These are phyloP conservation scores for Polydrusus tereticollis DNA, from an alignment of 2,888 invertebrate species.

Conservation along the genomic window DNA sequence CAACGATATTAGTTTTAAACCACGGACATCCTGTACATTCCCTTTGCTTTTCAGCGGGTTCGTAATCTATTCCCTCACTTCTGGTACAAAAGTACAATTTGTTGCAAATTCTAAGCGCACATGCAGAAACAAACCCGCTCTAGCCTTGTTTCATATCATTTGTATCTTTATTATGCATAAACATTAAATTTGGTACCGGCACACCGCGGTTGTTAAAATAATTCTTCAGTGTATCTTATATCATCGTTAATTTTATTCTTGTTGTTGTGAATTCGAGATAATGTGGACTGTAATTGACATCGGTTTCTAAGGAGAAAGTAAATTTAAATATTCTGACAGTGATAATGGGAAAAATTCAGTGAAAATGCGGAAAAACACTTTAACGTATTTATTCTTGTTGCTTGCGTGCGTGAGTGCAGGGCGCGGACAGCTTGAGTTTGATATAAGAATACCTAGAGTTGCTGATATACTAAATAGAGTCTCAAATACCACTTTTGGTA, in stretches of 20 bases:
- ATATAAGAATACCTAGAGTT: slow-evolving; percentile 54
- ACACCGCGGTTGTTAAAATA: neutral
- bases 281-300: neutral
- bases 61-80: slow-evolving; percentile 5
- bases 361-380: slow-evolving; percentile 29
- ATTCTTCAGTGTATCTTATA: neutral
- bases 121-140: slow-evolving; percentile 13
- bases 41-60: neutral
- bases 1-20: neutral
- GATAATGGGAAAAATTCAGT: neutral
- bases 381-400: slow-evolving; percentile 27
- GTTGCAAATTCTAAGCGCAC: slow-evolving; percentile 16
- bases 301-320: slow-evolving; percentile 16
- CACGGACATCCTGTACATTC: slow-evolving; percentile 12
- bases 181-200: neutral
- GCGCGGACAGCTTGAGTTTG: slow-evolving; percentile 52
- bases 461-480: slow-evolving; percentile 58
- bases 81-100: slow-evolving; percentile 16
- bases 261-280: neutral
- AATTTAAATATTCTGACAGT: too few relatives aligned
- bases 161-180: slow-evolving; percentile 18
- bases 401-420: slow-evolving; percentile 34
- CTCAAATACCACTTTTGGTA: slow-evolving; percentile 60
- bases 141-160: slow-evolving; percentile 37
- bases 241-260: neutral